Conservation (phyloP, 2,888 invertebrate species). For the Spicauda simplicius region DNA sequence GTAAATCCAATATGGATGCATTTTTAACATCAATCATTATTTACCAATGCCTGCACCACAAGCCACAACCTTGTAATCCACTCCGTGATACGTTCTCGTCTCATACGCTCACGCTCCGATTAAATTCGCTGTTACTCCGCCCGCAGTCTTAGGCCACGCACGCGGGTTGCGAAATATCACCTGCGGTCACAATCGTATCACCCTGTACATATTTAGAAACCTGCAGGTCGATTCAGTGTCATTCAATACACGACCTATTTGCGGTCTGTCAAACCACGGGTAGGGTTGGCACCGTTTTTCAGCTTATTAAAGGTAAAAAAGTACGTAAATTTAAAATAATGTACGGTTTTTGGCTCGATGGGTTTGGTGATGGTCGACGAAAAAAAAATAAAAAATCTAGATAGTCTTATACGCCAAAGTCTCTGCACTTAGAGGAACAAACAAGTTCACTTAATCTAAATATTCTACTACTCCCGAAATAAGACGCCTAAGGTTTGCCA, state of each 20-base stretch:
- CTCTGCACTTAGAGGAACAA: too few relatives aligned
- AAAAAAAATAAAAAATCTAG: too few relatives aligned
- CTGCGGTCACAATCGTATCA: constrained; percentile 74
- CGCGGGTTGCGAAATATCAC: constrained; percentile 67
- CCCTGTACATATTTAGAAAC: constrained; percentile 80
- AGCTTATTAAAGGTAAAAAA: too few relatives aligned
- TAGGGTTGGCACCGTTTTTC: too few relatives aligned
- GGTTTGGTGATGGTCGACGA: too few relatives aligned
- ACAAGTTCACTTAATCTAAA: too few relatives aligned
- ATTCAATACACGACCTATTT: constrained; percentile 82
- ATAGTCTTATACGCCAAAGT: too few relatives aligned
- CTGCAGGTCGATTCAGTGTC: constrained; percentile 69
- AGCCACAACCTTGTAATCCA: constrained; percentile 35
- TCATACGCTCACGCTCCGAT: constrained; percentile 17
- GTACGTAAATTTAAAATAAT: too few relatives aligned
- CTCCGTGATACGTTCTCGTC: constrained; percentile 30
- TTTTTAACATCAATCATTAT: constrained; percentile 9
- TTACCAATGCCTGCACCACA: constrained; percentile 26
- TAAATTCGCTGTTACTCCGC: constrained; percentile 33
- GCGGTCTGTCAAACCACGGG: constrained; percentile 69
- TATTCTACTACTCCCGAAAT: too few relatives aligned
- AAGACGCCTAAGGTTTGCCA: too few relatives aligned
- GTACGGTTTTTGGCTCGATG: too few relatives aligned
- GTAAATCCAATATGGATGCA: too few relatives aligned
- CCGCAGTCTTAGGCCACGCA: constrained; percentile 22